Evolutionary conservation across 2,888 invertebrate genomes (phyloP), one percentile per base, ranked within the genome.

Genomic region (Anarsia innoxiella): DNA sequence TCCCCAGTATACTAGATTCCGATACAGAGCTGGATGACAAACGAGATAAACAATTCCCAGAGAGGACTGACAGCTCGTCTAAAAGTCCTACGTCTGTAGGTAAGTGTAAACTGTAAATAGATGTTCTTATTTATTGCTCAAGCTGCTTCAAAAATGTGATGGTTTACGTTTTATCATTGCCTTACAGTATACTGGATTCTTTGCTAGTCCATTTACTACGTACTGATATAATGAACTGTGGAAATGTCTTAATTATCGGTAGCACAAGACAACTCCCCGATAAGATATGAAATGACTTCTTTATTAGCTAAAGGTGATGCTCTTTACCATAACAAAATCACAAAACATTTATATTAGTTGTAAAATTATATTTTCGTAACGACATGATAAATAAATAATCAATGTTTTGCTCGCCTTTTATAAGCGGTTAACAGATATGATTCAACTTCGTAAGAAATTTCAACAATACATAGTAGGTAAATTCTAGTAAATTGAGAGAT

Each of bases 1-100:
- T 94, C 59, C 94, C 94, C 1, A 94, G 93, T 61, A 93, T 94
- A 57, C 78, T 94, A 56, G 93, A 93, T 59, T 91, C 91, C 0
- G 92, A 93, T 43, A 88, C 88, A 27, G 91, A 91, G 46, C 75
- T 87, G 41, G 90, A 89, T 38, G 82, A 75, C 42, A 86, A 73
- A 53, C 75, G 79, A 35, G 74, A 74, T n/a, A 82, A 78, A 44
- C 78, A 77, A 11, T 86, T 82, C 40, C 66, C 69, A 4, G 66
- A 77, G 49, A 59, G 82, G 51, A 64, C 70, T 23, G 86, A 85
- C 44, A 85, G 86, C 31, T 80, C 85, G 12, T 87, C 88, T 28
- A 91, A 88, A 75, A 91, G 89, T 54, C 91, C 91, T 0, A 89
- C 89, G 3, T 90, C 91, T 31, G 89, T 88, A 8, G 86, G 86